Base-by-base conservation (phyloP, 2,113 vertebrate genomes). In the Calyptomena viridis region DNA sequence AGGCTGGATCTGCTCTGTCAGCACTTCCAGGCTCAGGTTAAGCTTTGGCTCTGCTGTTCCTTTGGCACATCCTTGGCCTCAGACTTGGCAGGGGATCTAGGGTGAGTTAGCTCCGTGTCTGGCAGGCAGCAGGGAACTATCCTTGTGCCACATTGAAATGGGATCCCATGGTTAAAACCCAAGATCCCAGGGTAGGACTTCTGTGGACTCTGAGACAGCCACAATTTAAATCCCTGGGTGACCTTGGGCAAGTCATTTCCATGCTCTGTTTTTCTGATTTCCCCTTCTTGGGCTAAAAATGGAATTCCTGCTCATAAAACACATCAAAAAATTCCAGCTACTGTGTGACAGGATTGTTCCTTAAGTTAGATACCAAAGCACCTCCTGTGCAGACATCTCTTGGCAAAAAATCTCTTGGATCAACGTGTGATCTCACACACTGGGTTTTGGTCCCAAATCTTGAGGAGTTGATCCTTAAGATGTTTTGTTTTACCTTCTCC, bases 351-450 rank as follows among this genome's bases (percentile, higher is more conserved):
- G 22, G 55, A 14, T 49, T 49, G 35, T 89, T 81, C 84, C 47
- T 35, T 46, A 12, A 40, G 7, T 90, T 69, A 52, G 22, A 12
- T 50, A 67, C 59, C 40, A 15, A 87, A 86, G 49, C 44, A 59
- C 5, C 53, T 87, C 74, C 75, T 81, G 58, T 92, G 84, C 82
- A 93, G 92, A 90, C 90, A 95, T 50, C 67, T 72, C 0, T 7
- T 81, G 90, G 67, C 59, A 82, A 50, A 84, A 90, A 35, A 6
- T 6, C 9, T 28, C 8, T 68, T 37, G 73, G 63, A 13, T 46
- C 52, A 2, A 11, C 0, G 0, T 40, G 28, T 50, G 52, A 55
- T 46, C 64, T 49, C 68, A 33, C 21, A 5, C 0, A 0, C 47
- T 58, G 63, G 5, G 7, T 24, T 86, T 90, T 5, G 1, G 30